Evolutionary conservation across 2,797 vertebrate species (phyloP).

Genomic region (Phylloscopus collybita): DNA sequence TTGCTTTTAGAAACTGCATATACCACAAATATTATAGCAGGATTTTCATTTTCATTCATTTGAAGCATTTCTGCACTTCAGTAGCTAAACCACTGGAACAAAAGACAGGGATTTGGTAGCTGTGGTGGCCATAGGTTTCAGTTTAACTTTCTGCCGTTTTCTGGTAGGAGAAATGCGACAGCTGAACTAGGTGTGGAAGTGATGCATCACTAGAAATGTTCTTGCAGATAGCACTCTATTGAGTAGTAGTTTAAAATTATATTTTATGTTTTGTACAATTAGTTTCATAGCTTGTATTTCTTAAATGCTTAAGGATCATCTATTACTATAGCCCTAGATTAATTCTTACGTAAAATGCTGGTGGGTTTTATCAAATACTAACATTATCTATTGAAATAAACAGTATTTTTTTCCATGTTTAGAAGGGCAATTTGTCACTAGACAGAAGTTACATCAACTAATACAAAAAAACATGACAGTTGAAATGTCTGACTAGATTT

Average conservation of each 20-base stretch:
- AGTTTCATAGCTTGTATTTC: not conserved
- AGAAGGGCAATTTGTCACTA: not conserved
- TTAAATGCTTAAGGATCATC: not conserved
- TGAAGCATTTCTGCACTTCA: not conserved
- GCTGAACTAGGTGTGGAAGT: not conserved
- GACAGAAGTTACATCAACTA: not conserved
- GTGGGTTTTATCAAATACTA: not conserved
- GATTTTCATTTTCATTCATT: not conserved
- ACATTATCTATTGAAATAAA: not conserved
- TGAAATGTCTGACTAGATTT: not conserved
- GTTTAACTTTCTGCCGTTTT: not conserved
- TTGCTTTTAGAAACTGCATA: not conserved
- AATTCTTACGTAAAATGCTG: not conserved
- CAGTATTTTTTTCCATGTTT: not conserved
- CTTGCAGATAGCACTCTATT: not conserved
- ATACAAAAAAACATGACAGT: not conserved
- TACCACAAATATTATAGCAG: not conserved
- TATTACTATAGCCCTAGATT: not conserved
- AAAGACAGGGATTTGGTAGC: not conserved
- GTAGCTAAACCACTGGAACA: not conserved
- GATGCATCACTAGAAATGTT: not conserved
- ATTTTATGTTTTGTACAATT: not conserved
- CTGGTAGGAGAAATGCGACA: not conserved
- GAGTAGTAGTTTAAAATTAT: not conserved
- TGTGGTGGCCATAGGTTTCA: not conserved